These are phyloP conservation scores for Priocnemis perturbator DNA, from an alignment of 2,888 invertebrate species.

Conservation along the genomic window DNA sequence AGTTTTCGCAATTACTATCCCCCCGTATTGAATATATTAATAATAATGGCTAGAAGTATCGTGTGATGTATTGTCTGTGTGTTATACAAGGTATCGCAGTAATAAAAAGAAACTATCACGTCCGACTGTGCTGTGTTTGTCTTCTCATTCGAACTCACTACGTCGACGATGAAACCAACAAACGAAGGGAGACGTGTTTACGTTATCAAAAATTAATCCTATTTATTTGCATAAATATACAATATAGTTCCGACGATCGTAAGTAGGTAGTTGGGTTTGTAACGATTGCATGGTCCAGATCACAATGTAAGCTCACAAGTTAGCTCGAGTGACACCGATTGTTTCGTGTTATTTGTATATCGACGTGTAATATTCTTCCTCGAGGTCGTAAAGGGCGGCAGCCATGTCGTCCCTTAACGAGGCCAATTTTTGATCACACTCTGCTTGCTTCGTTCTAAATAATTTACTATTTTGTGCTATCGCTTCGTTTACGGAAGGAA, in stretches of 20 bases:
- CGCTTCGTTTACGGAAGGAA: conserved; percentile 97
- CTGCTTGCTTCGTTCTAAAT: conserved; percentile 92
- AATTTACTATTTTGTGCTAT: conserved; percentile 95
- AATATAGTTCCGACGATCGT: conserved; percentile 18
- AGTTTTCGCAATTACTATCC: conserved; percentile 47
- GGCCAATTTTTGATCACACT: conserved; percentile 95
- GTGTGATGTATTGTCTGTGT: conserved; percentile 72
- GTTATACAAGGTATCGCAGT: conserved; percentile 64
- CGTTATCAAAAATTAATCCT: conserved; percentile 55
- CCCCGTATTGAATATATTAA: conserved; percentile 64
- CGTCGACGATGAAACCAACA: neutral
- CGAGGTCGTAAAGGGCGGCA: conserved; percentile 92
- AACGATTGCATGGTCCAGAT: conserved; percentile 23
- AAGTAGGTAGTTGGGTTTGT: conserved; percentile 34
- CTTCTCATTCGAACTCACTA: conserved; percentile 9
- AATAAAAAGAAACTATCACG: conserved; percentile 67
- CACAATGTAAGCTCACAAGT: conserved; percentile 1
- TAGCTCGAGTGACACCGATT: neutral
- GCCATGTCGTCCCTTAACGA: conserved; percentile 96
- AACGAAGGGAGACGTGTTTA: conserved; percentile 20
- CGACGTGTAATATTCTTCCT: conserved; percentile 94
- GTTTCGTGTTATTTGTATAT: conserved; percentile 81
- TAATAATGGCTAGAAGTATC: conserved; percentile 61
- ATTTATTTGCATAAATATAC: conserved; percentile 60
- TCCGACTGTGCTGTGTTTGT: conserved; percentile 23